phyloP scores from a whole-genome alignment of 2,888 invertebrate species.

The Pimpla rufipes region DNA sequence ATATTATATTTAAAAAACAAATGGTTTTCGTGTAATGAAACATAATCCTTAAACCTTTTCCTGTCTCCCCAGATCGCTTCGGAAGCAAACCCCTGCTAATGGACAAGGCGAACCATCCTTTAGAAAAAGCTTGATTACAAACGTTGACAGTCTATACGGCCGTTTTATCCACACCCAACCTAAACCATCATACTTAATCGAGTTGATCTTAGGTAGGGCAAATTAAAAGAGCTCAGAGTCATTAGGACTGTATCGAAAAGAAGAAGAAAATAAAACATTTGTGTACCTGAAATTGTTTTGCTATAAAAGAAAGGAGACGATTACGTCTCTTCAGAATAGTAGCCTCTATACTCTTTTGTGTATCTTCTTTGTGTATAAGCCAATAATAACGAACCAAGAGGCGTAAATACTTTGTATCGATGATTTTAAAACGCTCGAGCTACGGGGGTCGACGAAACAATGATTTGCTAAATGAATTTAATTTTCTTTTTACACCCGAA shows the following conservation, averaged over 20 bases:
- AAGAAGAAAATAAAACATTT: constrained; percentile 31
- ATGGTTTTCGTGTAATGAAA: constrained; percentile 2
- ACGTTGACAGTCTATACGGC: constrained; percentile 46
- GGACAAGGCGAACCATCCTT: constrained; percentile 65
- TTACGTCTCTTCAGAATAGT: constrained; percentile 42
- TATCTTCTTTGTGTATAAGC: background rate
- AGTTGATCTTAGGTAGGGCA: constrained; percentile 39
- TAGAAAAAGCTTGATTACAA: constrained; percentile 71
- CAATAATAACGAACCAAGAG: background rate
- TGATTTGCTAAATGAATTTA: constrained; percentile 16
- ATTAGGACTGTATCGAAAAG: constrained; percentile 55
- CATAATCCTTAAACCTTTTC: constrained; percentile 61
- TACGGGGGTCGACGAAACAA: background rate
- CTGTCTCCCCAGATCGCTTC: constrained; percentile 69
- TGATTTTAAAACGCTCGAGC: background rate
- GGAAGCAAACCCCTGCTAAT: constrained; percentile 69
- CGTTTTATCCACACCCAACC: constrained; percentile 26
- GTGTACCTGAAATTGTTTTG: constrained; percentile 71
- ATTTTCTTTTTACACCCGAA: constrained; percentile 15
- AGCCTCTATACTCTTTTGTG: constrained; percentile 32
- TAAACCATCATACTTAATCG: constrained; percentile 35
- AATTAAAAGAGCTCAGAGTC: constrained; percentile 41
- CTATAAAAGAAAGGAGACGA: constrained; percentile 42
- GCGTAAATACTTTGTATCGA: constrained; percentile 26
- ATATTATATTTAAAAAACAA: background rate